Evolutionary conservation across 2,113 vertebrate species (phyloP), one percentile per base, ranked within the genome.

Genomic region (Semnornis frantzii): DNA sequence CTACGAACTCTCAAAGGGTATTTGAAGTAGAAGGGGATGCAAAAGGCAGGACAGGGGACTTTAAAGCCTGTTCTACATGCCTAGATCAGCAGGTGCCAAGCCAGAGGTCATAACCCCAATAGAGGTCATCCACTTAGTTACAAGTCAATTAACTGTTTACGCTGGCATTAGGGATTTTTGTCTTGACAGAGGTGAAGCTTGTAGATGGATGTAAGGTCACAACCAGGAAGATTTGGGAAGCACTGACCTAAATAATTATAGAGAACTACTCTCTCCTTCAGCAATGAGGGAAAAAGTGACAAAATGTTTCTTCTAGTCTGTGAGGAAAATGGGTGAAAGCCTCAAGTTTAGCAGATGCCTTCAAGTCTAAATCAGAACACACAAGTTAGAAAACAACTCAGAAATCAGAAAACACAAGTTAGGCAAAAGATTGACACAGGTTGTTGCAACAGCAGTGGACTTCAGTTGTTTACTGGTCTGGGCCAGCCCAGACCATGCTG

Each of bases 241-340:
- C 79, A 30, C 42, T 90, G 85, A 90, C 96, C 95, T 89, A 94
- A 76, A 81, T 77, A 91, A 94, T 87, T 82, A 52, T 24, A 84
- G 59, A 81, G 69, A 87, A 18, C 37, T 66, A 83, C 70, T 70
- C 77, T 60, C 65, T 94, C 80, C 80, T 68, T 55, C 78, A 80
- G 82, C 85, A 58, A 21, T 25, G 31, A 44, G 24, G n/a, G 77
- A 28, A 42, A 37, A 50, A 92, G 34, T 5, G 60, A 88, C 37
- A 73, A 70, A 46, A 70, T 5, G 50, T 52, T 90, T 85, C 48
- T 74, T 52, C 64, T 34, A 25, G 37, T 31, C 44, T 0, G 0
- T 9, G 9, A 93, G 62, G 48, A 83, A 88, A 93, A 72, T 2
- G 58, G 63, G 86, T 65, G 70, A 89, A 92, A 89, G 80, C 37